A percentile compares a stretch with the other conserved stretches of the same genome.
Evolutionary conservation across 1,140 invertebrate species (phyloP).

Genomic region (Papilio xuthus): DNA sequence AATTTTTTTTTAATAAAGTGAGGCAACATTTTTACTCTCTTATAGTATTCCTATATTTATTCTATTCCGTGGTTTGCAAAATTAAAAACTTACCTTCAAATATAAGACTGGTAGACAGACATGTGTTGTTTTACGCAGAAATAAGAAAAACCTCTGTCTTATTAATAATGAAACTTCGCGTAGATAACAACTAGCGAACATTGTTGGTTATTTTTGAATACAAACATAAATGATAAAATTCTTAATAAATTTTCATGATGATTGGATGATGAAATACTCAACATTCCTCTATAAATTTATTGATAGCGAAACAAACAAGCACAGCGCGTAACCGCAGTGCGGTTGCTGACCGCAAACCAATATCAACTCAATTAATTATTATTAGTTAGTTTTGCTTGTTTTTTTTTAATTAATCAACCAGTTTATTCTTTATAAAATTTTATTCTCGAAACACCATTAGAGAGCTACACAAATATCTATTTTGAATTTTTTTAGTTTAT

Average conservation of each 20-base stretch:
- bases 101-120: not conserved
- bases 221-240: not conserved
- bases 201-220: too few relatives aligned
- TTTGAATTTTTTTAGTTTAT: not conserved
- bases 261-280: not conserved
- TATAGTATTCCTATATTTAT: not conserved
- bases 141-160: too few relatives aligned
- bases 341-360: conserved; percentile 14
- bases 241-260: not conserved
- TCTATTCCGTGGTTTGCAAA: not conserved
- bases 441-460: not conserved
- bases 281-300: not conserved
- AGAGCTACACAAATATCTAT: not conserved
- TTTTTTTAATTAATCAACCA: too few relatives aligned
- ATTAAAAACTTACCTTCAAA: not conserved
- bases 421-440: not conserved
- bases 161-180: too few relatives aligned
- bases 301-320: not conserved
- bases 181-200: too few relatives aligned
- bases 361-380: conserved; percentile 5
- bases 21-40: not conserved
- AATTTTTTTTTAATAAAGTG: not conserved
- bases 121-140: too few relatives aligned
- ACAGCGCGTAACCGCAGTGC: not conserved
- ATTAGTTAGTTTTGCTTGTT: not conserved